Evolutionary conservation across 2,113 vertebrate species (phyloP), one percentile per base, ranked within the genome.

Genomic region (Propithecus coquereli): DNA sequence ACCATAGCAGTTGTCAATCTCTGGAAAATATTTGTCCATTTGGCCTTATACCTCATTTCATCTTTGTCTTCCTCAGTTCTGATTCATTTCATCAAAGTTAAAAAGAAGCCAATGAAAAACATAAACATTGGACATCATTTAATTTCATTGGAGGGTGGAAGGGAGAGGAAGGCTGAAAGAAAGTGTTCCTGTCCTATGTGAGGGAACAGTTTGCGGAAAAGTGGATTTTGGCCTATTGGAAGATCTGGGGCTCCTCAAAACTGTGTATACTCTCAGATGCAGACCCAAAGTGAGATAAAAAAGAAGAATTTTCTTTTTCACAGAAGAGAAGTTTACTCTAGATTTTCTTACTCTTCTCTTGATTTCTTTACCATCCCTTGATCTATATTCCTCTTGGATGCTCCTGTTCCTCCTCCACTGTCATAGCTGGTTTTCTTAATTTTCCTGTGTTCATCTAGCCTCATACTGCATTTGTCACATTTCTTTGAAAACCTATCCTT

Each of bases 401-500:
- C 2, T 11, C 30, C 43, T 40, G 12, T 50, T 40, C 65, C 65
- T 94, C 30, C 40, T 88, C 40, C 9, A 32, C 34, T 18, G 7
- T 57, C 40, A 63, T 0, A 81, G 4, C 10, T 50, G 37, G 57
- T 73, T 59, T 43, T 37, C 80, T 76, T 89, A 85, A 23, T 47
- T 52, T 83, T 84, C 34, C 70, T 77, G 22, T 25, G 43, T 82
- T 94, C 91, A 74, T 89, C 17, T 77, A 32, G 3, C 43, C 37
- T 52, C 23, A 27, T 11, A 5, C 0, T 57, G 17, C 45, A 82
- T 74, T 91, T 73, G 13, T 89, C 40, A 94, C 22, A 91, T 5
- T 95, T 95, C 76, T 90, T 89, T 88, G 91, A 96, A 94, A 90
- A 81, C 30, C 52, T 59, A 59, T 45, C 61, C 61, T 71, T 90